phyloP scores from a whole-genome alignment of 2,113 vertebrate species.

The Daphoenositta chrysoptera region DNA sequence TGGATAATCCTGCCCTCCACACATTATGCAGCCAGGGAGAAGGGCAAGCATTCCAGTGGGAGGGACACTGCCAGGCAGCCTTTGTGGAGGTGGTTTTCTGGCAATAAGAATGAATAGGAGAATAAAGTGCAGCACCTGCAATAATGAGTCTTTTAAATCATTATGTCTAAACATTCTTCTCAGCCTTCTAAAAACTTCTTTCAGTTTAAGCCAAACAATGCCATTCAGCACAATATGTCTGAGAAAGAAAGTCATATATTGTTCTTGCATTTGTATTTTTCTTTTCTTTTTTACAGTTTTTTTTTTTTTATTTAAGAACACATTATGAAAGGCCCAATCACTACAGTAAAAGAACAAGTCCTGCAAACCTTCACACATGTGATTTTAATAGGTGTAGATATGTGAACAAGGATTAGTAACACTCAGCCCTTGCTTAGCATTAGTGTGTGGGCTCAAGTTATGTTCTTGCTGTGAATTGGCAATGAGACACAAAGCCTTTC shows the following conservation, averaged over 20 bases:
- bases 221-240: not conserved
- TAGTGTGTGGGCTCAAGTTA: conserved; percentile 12
- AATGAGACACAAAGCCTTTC: conserved; percentile 43
- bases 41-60: conserved; percentile 36
- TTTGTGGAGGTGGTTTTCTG: conserved; percentile 15
- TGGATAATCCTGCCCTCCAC: conserved; percentile 32
- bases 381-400: conserved; percentile 52
- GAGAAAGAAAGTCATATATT: conserved; percentile 2
- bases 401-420: conserved; percentile 42
- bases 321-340: not conserved
- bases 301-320: not conserved
- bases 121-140: not conserved
- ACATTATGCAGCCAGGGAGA: conserved; percentile 55
- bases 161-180: conserved; percentile 2
- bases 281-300: not conserved
- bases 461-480: conserved; percentile 57
- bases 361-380: conserved; percentile 14
- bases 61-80: not conserved
- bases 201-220: not conserved
- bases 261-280: not conserved
- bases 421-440: conserved; percentile 30
- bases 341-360: not conserved
- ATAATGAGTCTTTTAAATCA: conserved; percentile 16
- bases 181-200: not conserved
- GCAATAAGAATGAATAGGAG: not conserved